Evolutionary conservation across 2,113 vertebrate genomes (phyloP).

Genomic region (Cyprinus carpio): DNA sequence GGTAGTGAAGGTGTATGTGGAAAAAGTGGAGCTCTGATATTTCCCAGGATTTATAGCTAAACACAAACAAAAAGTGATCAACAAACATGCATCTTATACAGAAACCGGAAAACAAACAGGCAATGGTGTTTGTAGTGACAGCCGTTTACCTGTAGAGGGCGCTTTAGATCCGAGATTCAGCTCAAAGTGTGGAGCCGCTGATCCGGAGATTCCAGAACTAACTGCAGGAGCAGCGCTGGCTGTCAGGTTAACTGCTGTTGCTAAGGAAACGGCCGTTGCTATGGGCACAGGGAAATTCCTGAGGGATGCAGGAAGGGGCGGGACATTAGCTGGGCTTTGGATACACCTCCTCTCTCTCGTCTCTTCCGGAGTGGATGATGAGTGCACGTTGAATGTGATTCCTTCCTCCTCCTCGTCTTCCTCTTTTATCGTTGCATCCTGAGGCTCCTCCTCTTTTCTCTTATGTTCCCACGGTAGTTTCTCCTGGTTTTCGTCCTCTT

Average conservation of each 20-base stretch:
- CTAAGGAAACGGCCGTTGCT: conserved; percentile 24
- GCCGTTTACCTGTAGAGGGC: conserved; percentile 71
- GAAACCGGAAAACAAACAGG: background rate
- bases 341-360: conserved; percentile 62
- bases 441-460: background rate
- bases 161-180: conserved; percentile 62
- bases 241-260: background rate
- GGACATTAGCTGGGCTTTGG: background rate
- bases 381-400: conserved; percentile 86
- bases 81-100: conserved; percentile 19
- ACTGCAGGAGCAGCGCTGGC: conserved; percentile 10
- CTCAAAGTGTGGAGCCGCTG: conserved; percentile 69
- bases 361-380: conserved; percentile 72
- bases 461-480: conserved; percentile 52
- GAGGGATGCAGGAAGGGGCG: conserved; percentile 3
- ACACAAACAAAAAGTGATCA: conserved; percentile 47
- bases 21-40: conserved; percentile 89
- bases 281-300: background rate
- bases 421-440: conserved; percentile 72
- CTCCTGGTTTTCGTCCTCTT: conserved; percentile 84
- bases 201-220: background rate
- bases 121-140: background rate
- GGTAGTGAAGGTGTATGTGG: conserved; percentile 95
- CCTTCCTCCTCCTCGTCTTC: conserved; percentile 76
- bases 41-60: conserved; percentile 90